Conservation (phyloP, 2,113 vertebrate genomes). For the Hemibagrus wyckioides region DNA sequence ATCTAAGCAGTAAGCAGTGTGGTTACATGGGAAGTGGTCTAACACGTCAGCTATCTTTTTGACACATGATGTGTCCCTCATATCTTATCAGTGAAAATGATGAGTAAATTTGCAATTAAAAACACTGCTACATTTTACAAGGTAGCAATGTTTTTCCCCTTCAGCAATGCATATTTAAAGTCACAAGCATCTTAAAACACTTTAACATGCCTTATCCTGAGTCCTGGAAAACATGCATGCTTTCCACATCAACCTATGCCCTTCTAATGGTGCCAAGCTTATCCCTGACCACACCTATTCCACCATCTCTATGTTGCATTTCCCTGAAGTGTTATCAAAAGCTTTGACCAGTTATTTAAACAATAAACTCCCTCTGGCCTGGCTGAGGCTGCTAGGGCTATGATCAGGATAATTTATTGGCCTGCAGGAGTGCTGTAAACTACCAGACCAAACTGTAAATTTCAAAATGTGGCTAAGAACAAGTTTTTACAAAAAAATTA, state of each 20-base stretch:
- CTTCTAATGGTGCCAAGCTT: background rate
- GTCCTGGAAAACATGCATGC: background rate
- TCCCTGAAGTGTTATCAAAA: slow-evolving; percentile 61
- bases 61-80: slow-evolving; percentile 22
- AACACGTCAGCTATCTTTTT: slow-evolving; percentile 17
- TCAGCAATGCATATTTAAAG: background rate
- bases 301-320: slow-evolving; percentile 56
- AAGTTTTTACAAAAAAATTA: slow-evolving; percentile 35
- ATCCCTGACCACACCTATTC: slow-evolving; percentile 43
- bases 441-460: slow-evolving; percentile 23
- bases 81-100: slow-evolving; percentile 12
- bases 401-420: slow-evolving; percentile 20
- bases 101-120: background rate
- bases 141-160: background rate
- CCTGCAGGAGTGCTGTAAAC: slow-evolving; percentile 27
- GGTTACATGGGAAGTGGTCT: slow-evolving; percentile 43
- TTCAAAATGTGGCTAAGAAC: slow-evolving; percentile 24
- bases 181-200: background rate
- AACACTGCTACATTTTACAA: background rate
- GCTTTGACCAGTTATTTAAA: slow-evolving; percentile 63
- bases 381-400: background rate
- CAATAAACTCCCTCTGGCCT: slow-evolving; percentile 39
- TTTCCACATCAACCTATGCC: background rate
- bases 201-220: background rate
- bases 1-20: slow-evolving; percentile 7